Conservation (phyloP, 2,113 vertebrate species). For the Boleophthalmus pectinirostris region DNA sequence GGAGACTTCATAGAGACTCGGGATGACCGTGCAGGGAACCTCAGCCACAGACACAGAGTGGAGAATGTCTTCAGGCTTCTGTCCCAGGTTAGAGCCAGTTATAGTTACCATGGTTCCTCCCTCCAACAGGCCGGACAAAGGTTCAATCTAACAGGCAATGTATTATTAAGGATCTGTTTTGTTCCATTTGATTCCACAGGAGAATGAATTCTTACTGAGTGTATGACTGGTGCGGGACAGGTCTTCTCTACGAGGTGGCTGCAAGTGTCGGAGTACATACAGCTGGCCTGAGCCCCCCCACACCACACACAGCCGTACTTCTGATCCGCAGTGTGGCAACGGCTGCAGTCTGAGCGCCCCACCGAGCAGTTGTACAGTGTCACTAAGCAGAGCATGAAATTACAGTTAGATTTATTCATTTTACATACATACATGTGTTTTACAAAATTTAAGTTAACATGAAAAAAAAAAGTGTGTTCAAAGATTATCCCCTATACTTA, state of each 20-base stretch:
- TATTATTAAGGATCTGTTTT: neutral
- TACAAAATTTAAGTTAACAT: too few relatives aligned
- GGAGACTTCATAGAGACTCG: constrained; percentile 88
- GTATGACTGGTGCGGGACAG: constrained; percentile 91
- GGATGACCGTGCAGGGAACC: constrained; percentile 84
- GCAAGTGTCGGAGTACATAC: constrained; percentile 85
- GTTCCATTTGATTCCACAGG: neutral
- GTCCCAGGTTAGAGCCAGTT: constrained; percentile 94
- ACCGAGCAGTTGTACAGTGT: constrained; percentile 94
- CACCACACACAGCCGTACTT: constrained; percentile 96
- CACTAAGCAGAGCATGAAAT: constrained; percentile 71
- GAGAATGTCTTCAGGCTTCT: constrained; percentile 89
- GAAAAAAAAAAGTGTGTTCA: too few relatives aligned
- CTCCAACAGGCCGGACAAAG: constrained; percentile 88
- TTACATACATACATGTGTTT: too few relatives aligned
- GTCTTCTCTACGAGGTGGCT: constrained; percentile 79
- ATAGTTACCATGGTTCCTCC: constrained; percentile 92
- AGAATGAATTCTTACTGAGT: constrained; percentile 78
- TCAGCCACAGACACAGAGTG: constrained; percentile 87
- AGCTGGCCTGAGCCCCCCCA: constrained; percentile 79
- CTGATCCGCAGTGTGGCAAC: constrained; percentile 86
- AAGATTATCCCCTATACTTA: too few relatives aligned
- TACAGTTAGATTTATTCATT: neutral
- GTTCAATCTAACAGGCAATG: constrained; percentile 83
- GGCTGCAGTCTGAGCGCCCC: constrained; percentile 92